Evolutionary conservation across 2,888 invertebrate genomes (phyloP).

Genomic region (Deroplatys truncata): DNA sequence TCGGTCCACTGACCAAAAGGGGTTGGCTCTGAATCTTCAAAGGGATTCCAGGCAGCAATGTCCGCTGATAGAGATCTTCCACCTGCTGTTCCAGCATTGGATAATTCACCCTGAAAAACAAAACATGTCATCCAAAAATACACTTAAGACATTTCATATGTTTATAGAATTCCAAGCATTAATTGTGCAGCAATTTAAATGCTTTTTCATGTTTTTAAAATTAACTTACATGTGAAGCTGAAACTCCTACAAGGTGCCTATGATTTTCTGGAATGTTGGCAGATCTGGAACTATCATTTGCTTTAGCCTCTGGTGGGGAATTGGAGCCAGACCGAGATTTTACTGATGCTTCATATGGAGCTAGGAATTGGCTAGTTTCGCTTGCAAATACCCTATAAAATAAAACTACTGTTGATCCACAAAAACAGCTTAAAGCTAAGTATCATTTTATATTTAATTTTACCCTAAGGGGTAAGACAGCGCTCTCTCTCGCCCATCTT

Average conservation of each 20-base stretch:
- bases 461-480: too few relatives aligned
- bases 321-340: constrained; percentile 49
- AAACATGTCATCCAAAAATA: background rate
- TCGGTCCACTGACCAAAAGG: constrained; percentile 72
- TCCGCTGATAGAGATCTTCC: constrained; percentile 52
- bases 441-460: background rate
- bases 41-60: constrained; percentile 77
- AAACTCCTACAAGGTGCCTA: constrained; percentile 38
- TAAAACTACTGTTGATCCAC: constrained; percentile 15
- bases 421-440: background rate
- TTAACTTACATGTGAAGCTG: constrained; percentile 47
- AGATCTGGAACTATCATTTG: background rate
- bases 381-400: constrained; percentile 62
- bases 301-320: constrained; percentile 41
- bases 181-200: background rate
- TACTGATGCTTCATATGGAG: constrained; percentile 66
- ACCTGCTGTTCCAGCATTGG: constrained; percentile 41
- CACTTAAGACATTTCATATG: background rate
- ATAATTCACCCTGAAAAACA: constrained; percentile 43
- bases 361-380: constrained; percentile 70
- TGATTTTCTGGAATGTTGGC: constrained; percentile 22
- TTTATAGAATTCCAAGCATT: background rate
- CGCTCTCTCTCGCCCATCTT: too few relatives aligned
- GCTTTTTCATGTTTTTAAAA: too few relatives aligned
- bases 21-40: constrained; percentile 58